Conservation (phyloP, 2,113 vertebrate genomes). For the Nibea albiflora region DNA sequence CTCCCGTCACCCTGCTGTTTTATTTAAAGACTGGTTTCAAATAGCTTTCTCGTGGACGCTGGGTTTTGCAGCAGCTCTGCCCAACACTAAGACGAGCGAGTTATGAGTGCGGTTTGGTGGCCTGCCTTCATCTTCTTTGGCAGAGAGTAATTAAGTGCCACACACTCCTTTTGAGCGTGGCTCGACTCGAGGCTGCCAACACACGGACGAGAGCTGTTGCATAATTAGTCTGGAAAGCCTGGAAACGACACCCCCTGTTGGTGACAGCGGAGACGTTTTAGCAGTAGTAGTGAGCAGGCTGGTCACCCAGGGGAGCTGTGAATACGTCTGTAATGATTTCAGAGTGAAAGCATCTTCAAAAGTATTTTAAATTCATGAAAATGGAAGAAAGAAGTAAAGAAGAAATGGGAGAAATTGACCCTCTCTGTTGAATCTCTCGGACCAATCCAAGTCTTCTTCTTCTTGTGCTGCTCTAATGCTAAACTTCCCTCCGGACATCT, state of each 20-base stretch:
- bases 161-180: constrained; percentile 42
- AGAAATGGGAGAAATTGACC: not conserved
- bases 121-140: constrained; percentile 57
- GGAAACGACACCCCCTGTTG: constrained; percentile 50
- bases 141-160: constrained; percentile 60
- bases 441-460: not conserved
- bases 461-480: not conserved
- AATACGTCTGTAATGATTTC: not conserved
- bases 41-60: constrained; percentile 58
- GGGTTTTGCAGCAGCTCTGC: constrained; percentile 39
- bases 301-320: not conserved
- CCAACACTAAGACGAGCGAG: constrained; percentile 45
- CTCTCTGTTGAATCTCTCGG: not conserved
- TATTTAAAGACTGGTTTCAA: constrained; percentile 72
- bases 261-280: not conserved
- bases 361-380: not conserved
- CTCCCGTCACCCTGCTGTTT: constrained; percentile 46
- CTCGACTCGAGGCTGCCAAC: constrained; percentile 11
- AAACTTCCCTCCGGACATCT: not conserved
- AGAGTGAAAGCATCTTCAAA: not conserved
- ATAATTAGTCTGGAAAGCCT: constrained; percentile 25
- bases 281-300: not conserved
- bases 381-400: not conserved
- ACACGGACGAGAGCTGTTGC: constrained; percentile 20
- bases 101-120: constrained; percentile 72